These are phyloP conservation scores for Acyrthosiphon pisum DNA, from an alignment of 1,140 invertebrate genomes.

Conservation along the genomic window DNA sequence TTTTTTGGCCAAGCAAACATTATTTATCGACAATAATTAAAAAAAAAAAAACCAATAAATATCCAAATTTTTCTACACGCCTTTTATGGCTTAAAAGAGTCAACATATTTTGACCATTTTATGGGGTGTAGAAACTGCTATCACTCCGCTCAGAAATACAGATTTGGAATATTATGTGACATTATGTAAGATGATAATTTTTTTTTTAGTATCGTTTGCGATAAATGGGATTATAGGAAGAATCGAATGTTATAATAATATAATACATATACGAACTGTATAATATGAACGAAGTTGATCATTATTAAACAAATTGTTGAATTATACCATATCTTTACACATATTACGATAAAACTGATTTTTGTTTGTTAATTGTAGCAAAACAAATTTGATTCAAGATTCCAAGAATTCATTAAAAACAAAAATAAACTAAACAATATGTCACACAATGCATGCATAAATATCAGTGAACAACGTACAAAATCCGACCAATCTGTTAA, in stretches of 20 bases:
- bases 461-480: background rate
- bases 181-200: background rate
- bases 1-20: too few species aligned
- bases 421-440: background rate
- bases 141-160: too few species aligned
- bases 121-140: too few species aligned
- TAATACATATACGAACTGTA: background rate
- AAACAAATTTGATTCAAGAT: slow-evolving; percentile 20
- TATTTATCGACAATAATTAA: too few species aligned
- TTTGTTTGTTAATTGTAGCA: background rate
- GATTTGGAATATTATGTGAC: background rate
- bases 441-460: background rate
- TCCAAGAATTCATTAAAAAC: background rate
- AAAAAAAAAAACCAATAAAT: background rate
- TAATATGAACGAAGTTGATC: background rate
- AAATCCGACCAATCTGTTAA: background rate
- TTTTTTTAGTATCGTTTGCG: background rate
- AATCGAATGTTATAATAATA: background rate
- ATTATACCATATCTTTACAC: background rate
- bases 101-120: too few species aligned
- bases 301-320: background rate
- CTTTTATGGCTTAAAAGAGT: too few species aligned
- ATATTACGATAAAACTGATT: background rate
- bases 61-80: too few species aligned
- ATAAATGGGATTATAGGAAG: background rate